These are phyloP conservation scores for Ptilodon capucinus DNA, from an alignment of 2,888 invertebrate genomes.

Conservation along the genomic window DNA sequence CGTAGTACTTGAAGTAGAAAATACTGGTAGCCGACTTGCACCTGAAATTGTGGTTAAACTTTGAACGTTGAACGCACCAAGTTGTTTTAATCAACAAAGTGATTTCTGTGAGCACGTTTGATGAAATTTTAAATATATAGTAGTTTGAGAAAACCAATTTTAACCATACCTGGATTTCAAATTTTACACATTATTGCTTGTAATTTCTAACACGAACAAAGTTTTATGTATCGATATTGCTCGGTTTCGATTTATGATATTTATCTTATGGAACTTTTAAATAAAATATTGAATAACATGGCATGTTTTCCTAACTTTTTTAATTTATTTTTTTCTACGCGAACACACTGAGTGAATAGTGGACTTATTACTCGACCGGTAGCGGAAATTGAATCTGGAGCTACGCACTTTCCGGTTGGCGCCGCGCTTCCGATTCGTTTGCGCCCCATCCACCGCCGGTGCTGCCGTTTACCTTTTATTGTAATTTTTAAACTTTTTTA, in stretches of 20 bases:
- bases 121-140: not conserved
- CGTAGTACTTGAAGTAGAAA: conserved; percentile 31
- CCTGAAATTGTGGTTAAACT: conserved; percentile 23
- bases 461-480: conserved; percentile 53
- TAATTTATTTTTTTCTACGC: conserved; percentile 35
- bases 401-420: conserved; percentile 75
- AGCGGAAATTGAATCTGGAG: conserved; percentile 78
- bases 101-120: not conserved
- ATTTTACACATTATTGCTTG: not conserved
- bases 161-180: not conserved
- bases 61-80: conserved; percentile 16
- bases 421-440: conserved; percentile 60
- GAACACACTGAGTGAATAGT: conserved; percentile 64
- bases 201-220: not conserved
- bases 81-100: not conserved
- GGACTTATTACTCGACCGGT: conserved; percentile 72
- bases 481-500: conserved; percentile 39
- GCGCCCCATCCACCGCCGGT: conserved; percentile 34
- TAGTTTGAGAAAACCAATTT: not conserved
- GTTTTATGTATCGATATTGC: not conserved
- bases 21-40: conserved; percentile 19
- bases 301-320: conserved; percentile 1
- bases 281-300: conserved; percentile 1
- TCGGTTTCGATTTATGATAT: not conserved
- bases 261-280: not conserved